Conservation (phyloP, 2,797 vertebrate species). For the Acanthopagrus latus region DNA sequence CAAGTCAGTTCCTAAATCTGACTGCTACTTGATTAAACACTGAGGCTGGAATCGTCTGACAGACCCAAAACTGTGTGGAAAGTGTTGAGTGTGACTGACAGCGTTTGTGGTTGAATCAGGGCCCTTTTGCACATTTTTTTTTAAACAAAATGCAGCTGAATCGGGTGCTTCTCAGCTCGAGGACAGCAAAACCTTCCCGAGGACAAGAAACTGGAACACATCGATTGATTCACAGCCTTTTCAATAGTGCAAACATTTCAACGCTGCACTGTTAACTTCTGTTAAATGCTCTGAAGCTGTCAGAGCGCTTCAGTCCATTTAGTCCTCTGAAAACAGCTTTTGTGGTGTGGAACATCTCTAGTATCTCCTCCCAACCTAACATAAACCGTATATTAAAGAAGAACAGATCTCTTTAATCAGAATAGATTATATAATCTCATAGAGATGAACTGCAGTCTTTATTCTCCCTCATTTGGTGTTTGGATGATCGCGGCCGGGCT, state of each 20-base stretch:
- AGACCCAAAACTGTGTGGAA: background rate
- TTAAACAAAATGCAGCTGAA: too few species aligned
- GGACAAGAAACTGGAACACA: too few species aligned
- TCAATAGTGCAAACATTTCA: too few species aligned
- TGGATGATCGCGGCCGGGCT: background rate
- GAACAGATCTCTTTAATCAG: background rate
- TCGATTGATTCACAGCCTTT: too few species aligned
- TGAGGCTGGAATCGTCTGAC: conserved; percentile 12
- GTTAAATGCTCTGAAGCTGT: too few species aligned
- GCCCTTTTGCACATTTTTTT: too few species aligned
- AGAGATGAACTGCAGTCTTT: background rate
- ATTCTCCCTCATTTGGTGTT: background rate
- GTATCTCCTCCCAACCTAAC: background rate
- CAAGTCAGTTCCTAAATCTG: conserved; percentile 16
- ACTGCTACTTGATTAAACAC: conserved; percentile 33
- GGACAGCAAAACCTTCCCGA: too few species aligned
- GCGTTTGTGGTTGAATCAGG: too few species aligned
- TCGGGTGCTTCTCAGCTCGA: too few species aligned
- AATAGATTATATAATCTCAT: background rate
- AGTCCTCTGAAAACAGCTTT: background rate
- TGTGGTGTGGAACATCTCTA: background rate
- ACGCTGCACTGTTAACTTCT: too few species aligned
- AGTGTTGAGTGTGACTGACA: conserved; percentile 1
- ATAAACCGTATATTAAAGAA: background rate
- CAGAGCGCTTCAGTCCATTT: too few species aligned